These are phyloP conservation scores for Dusona sp. DNA, from an alignment of 2,888 invertebrate species.

Conservation along the genomic window DNA sequence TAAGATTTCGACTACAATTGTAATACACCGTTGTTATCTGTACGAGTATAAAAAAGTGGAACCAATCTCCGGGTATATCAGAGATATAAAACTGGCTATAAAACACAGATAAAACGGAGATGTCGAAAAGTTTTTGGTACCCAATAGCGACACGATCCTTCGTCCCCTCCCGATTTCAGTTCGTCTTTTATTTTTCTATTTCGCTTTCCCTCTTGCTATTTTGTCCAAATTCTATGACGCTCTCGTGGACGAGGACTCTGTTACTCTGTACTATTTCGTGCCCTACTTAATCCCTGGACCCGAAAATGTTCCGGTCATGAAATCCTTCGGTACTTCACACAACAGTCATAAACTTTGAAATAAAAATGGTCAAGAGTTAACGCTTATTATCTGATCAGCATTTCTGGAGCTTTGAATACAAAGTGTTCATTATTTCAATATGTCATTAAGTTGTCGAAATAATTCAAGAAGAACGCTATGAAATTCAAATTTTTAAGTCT, in stretches of 20 bases:
- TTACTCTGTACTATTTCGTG: conserved; percentile 10
- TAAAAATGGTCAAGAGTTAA: background rate
- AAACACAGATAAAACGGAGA: conserved; percentile 69
- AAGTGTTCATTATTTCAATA: background rate
- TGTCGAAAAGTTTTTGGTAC: conserved; percentile 68
- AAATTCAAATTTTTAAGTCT: too few relatives aligned
- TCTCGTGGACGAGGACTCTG: background rate
- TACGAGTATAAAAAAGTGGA: conserved; percentile 47
- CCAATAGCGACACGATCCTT: conserved; percentile 37
- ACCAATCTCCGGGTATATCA: conserved; percentile 72
- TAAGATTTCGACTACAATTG: conserved; percentile 24
- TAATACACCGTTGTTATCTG: conserved; percentile 51
- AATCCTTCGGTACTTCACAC: background rate
- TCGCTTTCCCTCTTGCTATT: conserved; percentile 5
- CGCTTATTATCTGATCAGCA: background rate
- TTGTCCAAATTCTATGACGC: conserved; percentile 22
- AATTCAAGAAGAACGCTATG: background rate
- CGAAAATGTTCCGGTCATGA: background rate
- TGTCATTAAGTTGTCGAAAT: background rate
- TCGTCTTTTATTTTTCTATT: conserved; percentile 19
- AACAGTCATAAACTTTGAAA: conserved; percentile 10
- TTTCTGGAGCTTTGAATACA: background rate
- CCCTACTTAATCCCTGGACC: background rate
- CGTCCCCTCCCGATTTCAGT: conserved; percentile 3
- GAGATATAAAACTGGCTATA: conserved; percentile 71